Evolutionary conservation across 2,113 vertebrate genomes (phyloP), one percentile per base, ranked within the genome.

Genomic region (Amblyopsis rosae): DNA sequence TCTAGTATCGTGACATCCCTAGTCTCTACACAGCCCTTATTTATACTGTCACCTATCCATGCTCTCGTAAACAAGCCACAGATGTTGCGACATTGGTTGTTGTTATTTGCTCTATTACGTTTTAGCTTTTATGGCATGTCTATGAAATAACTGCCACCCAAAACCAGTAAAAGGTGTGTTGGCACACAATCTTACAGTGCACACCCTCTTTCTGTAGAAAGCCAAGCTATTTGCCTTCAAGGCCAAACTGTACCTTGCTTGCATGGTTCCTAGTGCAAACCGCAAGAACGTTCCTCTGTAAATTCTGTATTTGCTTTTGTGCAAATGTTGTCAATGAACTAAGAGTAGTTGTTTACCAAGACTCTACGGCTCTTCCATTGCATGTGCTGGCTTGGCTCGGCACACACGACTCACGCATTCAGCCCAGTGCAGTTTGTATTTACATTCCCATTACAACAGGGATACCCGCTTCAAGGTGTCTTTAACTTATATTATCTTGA

Each of bases 201-300:
- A 47, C 51, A 17, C 15, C 13, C 7, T 32, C 68, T 77, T 32
- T 74, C 57, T 49, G 51, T 65, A 62, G 65, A 65, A 79, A 70
- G 33, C 33, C 60, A 62, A n/a, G 7, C 45, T 59, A 55, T 41
- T 46, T 77, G 15, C 66, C 85, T 77, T 70, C 53, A 60, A 72
- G 82, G 67, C 57, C 60, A 69, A 47, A 69, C 46, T 71, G 77
- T 84, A 75, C 75, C 51, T 60, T 50, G 57, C 1, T n/a, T 9
- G 51, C 16, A n/a, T n/a, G n/a, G n/a, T 47, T 54, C 13, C 51
- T 49, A 26, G 15, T 49, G 26, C 26, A 26, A 26, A 26, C 2
- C 26, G 2, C 26, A 2, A 26, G 3, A 26, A 26, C 26, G 26
- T 26, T 26, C 26, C 26, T 26, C 2, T 26, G 26, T 26, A 26